Percentiles rank a stretch among this genome's conserved stretches.
Evolutionary conservation across 2,113 vertebrate genomes (phyloP).

Genomic region (Malurus cyaneus): DNA sequence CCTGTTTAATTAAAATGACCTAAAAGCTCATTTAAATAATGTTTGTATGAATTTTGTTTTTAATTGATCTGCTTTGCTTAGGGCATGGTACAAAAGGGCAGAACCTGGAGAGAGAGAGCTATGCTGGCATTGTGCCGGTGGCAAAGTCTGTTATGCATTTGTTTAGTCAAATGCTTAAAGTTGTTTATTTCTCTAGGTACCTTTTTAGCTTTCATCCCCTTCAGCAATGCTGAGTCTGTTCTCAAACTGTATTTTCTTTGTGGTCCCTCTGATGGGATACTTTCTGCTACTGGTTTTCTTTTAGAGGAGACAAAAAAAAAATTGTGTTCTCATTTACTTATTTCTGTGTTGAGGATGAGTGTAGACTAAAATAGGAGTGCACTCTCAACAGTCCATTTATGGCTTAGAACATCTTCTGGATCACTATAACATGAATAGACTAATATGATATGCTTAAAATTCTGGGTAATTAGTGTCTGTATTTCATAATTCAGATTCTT

Average conservation of each 20-base stretch:
- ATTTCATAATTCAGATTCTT: background rate
- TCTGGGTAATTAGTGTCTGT: background rate
- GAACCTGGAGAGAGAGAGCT: background rate
- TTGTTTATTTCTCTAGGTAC: background rate
- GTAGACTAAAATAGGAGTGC: background rate
- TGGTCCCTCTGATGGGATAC: background rate
- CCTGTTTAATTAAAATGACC: background rate
- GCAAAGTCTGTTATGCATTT: conserved; percentile 11
- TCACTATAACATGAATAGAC: background rate
- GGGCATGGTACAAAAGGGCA: background rate
- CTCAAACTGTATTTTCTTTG: background rate
- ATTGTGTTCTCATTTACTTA: background rate
- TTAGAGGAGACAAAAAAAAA: background rate
- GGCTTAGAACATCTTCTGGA: background rate
- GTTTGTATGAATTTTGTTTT: background rate
- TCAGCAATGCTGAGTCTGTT: background rate
- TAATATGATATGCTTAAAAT: background rate
- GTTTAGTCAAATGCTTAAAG: conserved; percentile 3
- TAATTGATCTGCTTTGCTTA: background rate
- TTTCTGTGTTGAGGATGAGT: background rate
- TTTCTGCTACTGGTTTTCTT: background rate
- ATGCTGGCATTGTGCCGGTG: rapidly evolving
- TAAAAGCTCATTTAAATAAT: background rate
- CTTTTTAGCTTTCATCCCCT: conserved; percentile 7
- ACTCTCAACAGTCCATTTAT: background rate